Evolutionary conservation across 1,140 invertebrate species (phyloP), one percentile per base, ranked within the genome.

Genomic region (Chlorops oryzae): DNA sequence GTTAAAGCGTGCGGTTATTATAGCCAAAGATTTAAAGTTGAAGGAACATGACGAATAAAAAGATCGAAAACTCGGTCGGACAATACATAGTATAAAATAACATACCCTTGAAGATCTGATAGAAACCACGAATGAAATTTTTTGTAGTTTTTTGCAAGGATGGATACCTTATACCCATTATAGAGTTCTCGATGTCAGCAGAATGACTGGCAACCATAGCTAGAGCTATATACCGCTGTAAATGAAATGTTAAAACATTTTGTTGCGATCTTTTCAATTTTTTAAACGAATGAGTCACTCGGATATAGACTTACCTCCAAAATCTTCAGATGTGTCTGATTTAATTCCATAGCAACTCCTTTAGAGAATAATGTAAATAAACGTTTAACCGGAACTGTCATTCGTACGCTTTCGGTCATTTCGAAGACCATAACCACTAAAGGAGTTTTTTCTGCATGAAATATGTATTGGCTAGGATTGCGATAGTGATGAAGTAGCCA

Each of bases 401-500:
- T 32, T 43, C 50, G 40, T 1, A 34, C 47, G 17, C 47, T 34
- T 23, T 55, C 38, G 21, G 48, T 37, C 9, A 55, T 28, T 4
- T 41, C 44, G 21, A 46, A 43, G 13, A 55, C 23, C 5, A 48
- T 34, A 10, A 55, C 50, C 3, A 51, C 44, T 21, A 55, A 32
- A 5, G 54, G 54, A 15, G 42, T 32, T 12, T 38, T 48, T 7
- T 51, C 46, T 27, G 28, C 20, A 46, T 44, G 38, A 37, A 51
- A 55, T 40, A 55, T 49, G 34, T 34, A 51, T 43, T 45, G 38
- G 17, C 35, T 45, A 12, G 46, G 32, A 7, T 51, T 55, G 3
- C 40, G 38, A 27, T 52, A 39, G 18, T 55, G 46, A 42, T 51
- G 54, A 34, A 55, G 27, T 25, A 55, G 37, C 54, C 54, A 55